Base-by-base conservation (phyloP, 2,888 invertebrate species). In the Rhaphigaster nebulosa region DNA sequence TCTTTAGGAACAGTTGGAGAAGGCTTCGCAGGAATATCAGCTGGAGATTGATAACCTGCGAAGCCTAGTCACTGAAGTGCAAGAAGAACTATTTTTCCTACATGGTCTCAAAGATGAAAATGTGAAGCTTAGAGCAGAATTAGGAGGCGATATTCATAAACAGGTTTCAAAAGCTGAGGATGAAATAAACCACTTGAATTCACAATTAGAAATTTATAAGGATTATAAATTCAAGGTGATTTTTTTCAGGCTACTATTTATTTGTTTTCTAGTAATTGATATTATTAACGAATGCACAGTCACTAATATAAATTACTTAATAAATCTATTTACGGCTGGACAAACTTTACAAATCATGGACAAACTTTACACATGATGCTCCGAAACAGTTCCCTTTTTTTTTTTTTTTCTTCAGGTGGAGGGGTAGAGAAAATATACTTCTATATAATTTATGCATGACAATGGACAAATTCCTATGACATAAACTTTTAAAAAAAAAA, bases 151-250 rank as follows among this genome's bases (percentile, higher is more conserved):
- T 45, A 41, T 70, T 23, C 34, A 70, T 41, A 38, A 70, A n/a
- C n/a, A 50, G 29, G 26, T 89, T 10, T 23, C n/a, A 12, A 45
- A 89, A 41, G 89, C 89, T 13, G 65, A 89, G 38, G 45, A 89
- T 20, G 89, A 89, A 89, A 89, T 89, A 15, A 89, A 89, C 34
- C 41, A 89, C 41, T 70, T 89, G 34, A 50, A 56, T 50, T 38
- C 70, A 38, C 76, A 89, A 89, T 65, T 89, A 6, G 70, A 70
- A n/a, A 89, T 89, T 70, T 89, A 60, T 65, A 89, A 89, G 41
- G 65, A 45, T 0, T 89, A 76, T 45, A 56, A 89, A 52, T 60
- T 6, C 29, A 65, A 89, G 89, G 89, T 70, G 45, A 52, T 65
- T 29, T 65, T 65, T 18, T 65, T 65, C 6, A 65, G 65, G 29